These are phyloP conservation scores for Pitta sordida DNA, from an alignment of 2,113 vertebrate genomes.

Conservation along the genomic window DNA sequence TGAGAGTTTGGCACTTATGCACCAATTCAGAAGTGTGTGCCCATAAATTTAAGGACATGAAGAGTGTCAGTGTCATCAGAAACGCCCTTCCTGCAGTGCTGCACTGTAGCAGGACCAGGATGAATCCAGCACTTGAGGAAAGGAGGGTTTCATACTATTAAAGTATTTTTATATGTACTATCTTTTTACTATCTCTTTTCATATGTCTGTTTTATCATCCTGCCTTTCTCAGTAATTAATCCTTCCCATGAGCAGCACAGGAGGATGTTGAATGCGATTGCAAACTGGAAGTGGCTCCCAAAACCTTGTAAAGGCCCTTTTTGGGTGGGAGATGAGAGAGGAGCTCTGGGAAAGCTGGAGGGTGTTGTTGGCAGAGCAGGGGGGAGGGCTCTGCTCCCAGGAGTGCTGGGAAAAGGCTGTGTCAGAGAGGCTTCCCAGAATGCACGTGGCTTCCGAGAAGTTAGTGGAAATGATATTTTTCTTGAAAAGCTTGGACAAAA, in stretches of 20 bases:
- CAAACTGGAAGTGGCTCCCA: not conserved
- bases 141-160: not conserved
- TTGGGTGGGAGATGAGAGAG: not conserved
- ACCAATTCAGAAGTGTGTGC: not conserved
- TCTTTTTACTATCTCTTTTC: not conserved
- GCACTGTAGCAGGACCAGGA: not conserved
- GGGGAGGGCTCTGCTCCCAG: not conserved
- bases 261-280: not conserved
- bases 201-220: not conserved
- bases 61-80: not conserved
- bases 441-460: not conserved
- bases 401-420: not conserved
- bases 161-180: not conserved
- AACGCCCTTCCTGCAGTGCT: not conserved
- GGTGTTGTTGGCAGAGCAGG: not conserved
- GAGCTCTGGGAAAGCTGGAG: not conserved
- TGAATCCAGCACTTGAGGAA: accelerated
- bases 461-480: not conserved
- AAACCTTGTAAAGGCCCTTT: not conserved
- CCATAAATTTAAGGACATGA: not conserved
- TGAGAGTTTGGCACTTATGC: not conserved
- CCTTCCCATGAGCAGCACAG: not conserved
- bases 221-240: accelerated
- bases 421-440: not conserved
- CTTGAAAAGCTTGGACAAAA: not conserved